Conservation (phyloP, 1,140 invertebrate species). For the Planococcus citri region DNA sequence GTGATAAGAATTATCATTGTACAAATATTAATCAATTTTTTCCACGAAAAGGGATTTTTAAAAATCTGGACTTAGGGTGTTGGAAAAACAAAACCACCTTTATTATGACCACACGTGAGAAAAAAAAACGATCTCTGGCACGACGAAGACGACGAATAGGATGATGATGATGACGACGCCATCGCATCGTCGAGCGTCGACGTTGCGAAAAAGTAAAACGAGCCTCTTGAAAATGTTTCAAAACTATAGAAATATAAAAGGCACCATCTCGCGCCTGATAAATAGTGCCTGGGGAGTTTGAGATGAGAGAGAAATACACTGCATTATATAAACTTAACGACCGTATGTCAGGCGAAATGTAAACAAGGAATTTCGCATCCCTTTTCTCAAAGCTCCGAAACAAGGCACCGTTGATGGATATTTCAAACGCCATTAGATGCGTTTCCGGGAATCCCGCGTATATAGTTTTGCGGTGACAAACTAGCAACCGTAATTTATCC, state of each 20-base stretch:
- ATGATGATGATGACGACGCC: no score
- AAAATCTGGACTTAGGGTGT: no score
- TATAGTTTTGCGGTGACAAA: conserved; percentile 6
- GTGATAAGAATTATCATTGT: neutral
- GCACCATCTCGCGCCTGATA: conserved; percentile 12
- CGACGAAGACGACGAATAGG: no score
- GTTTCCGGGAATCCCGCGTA: neutral
- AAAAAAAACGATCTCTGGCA: no score
- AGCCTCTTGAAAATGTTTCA: neutral
- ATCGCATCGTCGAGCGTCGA: no score
- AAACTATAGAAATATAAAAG: conserved; percentile 4
- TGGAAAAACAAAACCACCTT: no score
- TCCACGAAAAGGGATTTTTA: no score
- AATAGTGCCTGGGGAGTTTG: conserved; percentile 13
- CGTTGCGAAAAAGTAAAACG: neutral
- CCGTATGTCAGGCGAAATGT: conserved; percentile 15
- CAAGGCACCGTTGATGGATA: conserved; percentile 5
- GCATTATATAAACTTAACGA: conserved; percentile 15
- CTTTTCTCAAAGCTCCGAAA: neutral
- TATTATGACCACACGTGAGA: no score
- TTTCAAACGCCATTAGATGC: conserved; percentile 6
- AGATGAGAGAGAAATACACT: conserved; percentile 14
- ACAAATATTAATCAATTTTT: neutral
- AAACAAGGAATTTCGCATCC: conserved; percentile 13
- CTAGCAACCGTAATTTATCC: conserved; percentile 2